A percentile compares a stretch with the other conserved stretches of the same genome.
Conservation (phyloP, 2,113 vertebrate genomes). For the Cacatua alba region DNA sequence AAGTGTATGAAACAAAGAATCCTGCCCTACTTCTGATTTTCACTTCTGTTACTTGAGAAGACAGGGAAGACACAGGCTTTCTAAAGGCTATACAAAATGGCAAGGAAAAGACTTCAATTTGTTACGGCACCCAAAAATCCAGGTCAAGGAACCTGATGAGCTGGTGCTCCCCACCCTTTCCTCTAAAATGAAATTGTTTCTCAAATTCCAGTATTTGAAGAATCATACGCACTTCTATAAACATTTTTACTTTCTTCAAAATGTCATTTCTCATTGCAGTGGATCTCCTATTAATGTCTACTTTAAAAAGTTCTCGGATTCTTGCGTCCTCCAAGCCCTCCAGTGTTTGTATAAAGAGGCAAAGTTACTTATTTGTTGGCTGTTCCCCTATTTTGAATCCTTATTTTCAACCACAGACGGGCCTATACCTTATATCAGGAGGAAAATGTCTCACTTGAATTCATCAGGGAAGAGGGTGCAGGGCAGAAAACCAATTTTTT, state of each 20-base stretch:
- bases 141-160: neutral
- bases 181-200: neutral
- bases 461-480: neutral
- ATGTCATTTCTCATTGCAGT: neutral
- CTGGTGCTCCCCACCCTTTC: neutral
- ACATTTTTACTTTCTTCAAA: neutral
- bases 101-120: neutral
- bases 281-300: neutral
- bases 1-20: neutral
- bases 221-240: neutral
- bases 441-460: neutral
- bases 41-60: neutral
- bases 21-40: neutral
- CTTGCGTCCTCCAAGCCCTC: neutral
- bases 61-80: neutral
- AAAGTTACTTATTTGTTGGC: neutral
- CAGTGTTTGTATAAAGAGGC: neutral
- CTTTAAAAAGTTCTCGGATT: neutral
- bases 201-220: neutral
- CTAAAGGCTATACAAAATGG: neutral
- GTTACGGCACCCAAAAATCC: rapidly evolving
- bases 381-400: neutral
- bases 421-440: neutral
- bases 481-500: neutral
- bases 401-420: neutral